Base-by-base conservation (phyloP, 1,140 invertebrate genomes). In the Drosophila obscura region DNA sequence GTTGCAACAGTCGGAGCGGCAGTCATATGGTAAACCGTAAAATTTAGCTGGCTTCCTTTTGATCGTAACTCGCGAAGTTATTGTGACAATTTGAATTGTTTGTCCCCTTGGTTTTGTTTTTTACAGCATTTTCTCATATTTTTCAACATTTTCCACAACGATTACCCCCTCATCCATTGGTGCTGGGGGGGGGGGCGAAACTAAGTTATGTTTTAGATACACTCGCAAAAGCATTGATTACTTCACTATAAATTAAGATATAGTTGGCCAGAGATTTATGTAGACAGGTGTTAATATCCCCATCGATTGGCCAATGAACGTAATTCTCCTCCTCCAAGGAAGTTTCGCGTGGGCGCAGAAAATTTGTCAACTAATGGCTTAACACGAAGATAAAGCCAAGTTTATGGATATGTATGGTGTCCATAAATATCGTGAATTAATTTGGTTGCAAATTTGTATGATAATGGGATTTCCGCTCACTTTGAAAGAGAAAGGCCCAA, bases 231-330 rank as follows among this genome's bases (percentile, higher is more conserved):
- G 75, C 80, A 71, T 77, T 68, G 82, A 87, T 87, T 87, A 82
- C 82, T 75, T 76, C 82, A 87, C 24, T 63, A 78, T 87, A 82
- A 87, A 87, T 87, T 82, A 66, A 87, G 82, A 87, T 87, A 82
- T 82, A 72, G 51, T 81, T 59, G 65, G n/a, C 49, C 24, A 13
- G n/a, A 39, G 71, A 66, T 82, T 87, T 78, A 88, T 65, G 71
- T 35, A 41, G 82, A 87, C 83, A 87, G 82, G 74, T 87, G 82
- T 60, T 87, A 82, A 87, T 82, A 62, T 56, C 59, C 35, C 35
- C 81, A 85, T 87, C 69, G 78, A 85, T 82, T 75, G 80, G 75
- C 75, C 80, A 81, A 81, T 73, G 73, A 77, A 68, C 66, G 66
- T 69, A 69, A 69, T 69, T 69, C 51, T 41, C 44, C 24, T 3